These are phyloP conservation scores for Thymelicus sylvestris DNA, from an alignment of 2,888 invertebrate genomes.

Conservation along the genomic window DNA sequence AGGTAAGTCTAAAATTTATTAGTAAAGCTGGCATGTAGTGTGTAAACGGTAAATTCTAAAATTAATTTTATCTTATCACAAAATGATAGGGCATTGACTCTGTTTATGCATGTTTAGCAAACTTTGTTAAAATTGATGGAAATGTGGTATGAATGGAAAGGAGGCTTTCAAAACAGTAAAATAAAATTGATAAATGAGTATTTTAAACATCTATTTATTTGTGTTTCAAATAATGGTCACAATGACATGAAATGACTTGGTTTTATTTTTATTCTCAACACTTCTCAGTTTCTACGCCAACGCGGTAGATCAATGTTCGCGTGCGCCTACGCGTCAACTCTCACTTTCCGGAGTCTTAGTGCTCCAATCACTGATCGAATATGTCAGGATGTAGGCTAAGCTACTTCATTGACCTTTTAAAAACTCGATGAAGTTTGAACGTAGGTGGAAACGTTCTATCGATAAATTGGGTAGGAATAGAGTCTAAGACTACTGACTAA, in stretches of 20 bases:
- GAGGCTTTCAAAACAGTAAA: no score
- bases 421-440: not conserved
- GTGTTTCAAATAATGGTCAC: not conserved
- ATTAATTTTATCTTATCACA: not conserved
- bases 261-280: not conserved
- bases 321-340: constrained; percentile 10
- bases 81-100: not conserved
- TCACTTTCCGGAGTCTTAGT: not conserved
- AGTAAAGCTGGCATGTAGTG: not conserved
- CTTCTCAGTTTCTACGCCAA: not conserved
- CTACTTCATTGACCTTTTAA: not conserved
- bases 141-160: no score
- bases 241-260: not conserved
- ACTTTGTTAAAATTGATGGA: not conserved
- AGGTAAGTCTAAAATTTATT: not conserved
- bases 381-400: constrained; percentile 36
- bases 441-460: not conserved
- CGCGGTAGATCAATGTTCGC: not conserved
- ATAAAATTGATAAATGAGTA: no score
- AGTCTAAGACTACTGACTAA: no score
- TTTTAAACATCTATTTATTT: not conserved
- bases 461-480: no score
- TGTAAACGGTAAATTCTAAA: not conserved
- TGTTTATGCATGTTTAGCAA: not conserved
- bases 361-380: constrained; percentile 37